Evolutionary conservation across 2,113 vertebrate species (phyloP).

Genomic region (Catagonus wagneri): DNA sequence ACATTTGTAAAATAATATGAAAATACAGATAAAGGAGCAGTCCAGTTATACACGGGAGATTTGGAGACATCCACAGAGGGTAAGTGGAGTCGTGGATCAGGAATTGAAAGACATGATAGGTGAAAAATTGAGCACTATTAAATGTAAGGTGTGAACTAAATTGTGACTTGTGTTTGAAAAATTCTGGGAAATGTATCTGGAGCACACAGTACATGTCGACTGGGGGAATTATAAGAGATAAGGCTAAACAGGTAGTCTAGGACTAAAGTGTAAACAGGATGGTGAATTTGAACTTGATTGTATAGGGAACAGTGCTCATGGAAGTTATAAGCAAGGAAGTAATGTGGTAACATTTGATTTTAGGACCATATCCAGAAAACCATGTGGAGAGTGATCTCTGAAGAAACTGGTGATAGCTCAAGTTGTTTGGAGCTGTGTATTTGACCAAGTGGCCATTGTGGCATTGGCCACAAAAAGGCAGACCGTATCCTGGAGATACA

Average conservation of each 20-base stretch:
- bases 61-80: neutral
- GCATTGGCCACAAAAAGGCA: neutral
- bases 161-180: neutral
- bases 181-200: neutral
- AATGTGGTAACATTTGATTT: neutral
- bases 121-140: neutral
- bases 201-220: neutral
- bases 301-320: neutral
- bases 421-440: neutral
- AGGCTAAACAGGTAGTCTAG: neutral
- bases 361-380: neutral
- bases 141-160: neutral
- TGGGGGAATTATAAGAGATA: neutral
- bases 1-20: conserved; percentile 33
- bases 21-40: neutral
- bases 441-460: neutral
- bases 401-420: neutral
- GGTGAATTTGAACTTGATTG: neutral
- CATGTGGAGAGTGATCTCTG: neutral
- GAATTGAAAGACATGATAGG: neutral
- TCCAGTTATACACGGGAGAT: neutral
- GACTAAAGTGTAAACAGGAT: neutral
- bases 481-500: neutral
- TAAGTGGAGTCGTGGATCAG: neutral
- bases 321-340: neutral